Evolutionary conservation across 2,888 invertebrate genomes (phyloP).

Genomic region (Ecdyonurus torrentis): DNA sequence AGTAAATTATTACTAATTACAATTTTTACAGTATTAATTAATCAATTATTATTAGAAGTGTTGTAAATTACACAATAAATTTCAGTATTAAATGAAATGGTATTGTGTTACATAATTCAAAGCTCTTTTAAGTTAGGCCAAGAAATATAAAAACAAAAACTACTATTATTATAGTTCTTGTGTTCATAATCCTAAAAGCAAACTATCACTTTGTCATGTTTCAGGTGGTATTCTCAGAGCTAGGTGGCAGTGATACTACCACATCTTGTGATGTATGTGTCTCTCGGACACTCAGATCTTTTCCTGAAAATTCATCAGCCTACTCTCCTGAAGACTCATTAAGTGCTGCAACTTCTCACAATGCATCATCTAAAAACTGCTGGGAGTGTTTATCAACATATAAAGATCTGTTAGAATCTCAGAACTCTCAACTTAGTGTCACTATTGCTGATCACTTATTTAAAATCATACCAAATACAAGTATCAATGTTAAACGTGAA

Average conservation of each 20-base stretch:
- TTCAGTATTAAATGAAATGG: no score
- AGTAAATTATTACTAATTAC: no score
- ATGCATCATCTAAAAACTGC: slow-evolving; percentile 33
- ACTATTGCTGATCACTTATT: slow-evolving; percentile 38
- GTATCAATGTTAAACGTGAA: slow-evolving; percentile 35
- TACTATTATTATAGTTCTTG: no score
- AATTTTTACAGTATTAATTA: no score
- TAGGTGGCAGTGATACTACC: slow-evolving; percentile 28
- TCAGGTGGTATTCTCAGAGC: slow-evolving; percentile 32
- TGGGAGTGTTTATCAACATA: slow-evolving; percentile 27
- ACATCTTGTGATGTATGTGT: slow-evolving; percentile 32
- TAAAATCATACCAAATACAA: slow-evolving; percentile 37
- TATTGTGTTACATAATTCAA: no score
- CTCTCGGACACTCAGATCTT: slow-evolving; percentile 9
- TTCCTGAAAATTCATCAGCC: slow-evolving; percentile 3
- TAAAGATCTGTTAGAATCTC: slow-evolving; percentile 35
- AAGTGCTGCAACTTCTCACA: slow-evolving; percentile 16
- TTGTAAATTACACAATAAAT: no score
- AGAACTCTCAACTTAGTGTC: slow-evolving; percentile 36
- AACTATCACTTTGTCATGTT: background rate
- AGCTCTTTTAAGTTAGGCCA: no score
- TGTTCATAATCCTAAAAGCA: no score
- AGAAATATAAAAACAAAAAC: no score
- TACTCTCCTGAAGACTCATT: slow-evolving; percentile 6
- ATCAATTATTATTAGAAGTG: no score